Evolutionary conservation across 2,113 vertebrate species (phyloP).

Genomic region (Orycteropus afer): DNA sequence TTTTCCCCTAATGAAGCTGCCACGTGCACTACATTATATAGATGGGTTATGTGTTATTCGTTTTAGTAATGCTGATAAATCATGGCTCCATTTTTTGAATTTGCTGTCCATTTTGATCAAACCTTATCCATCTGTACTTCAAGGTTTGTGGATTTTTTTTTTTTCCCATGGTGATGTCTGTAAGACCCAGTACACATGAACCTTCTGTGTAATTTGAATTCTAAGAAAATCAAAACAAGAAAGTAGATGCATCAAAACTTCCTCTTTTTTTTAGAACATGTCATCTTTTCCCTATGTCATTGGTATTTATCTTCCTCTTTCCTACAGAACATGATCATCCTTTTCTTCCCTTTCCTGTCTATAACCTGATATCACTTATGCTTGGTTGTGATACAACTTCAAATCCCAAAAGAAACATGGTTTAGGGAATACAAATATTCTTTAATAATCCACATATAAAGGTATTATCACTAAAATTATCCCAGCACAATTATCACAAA

Average conservation of each 20-base stretch:
- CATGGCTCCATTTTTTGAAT: neutral
- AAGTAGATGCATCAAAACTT: conserved; percentile 32
- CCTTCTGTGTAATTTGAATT: conserved; percentile 56
- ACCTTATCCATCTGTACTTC: neutral
- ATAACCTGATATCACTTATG: neutral
- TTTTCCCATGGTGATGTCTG: neutral
- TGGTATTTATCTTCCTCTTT: conserved; percentile 67
- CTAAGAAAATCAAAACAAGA: conserved; percentile 70
- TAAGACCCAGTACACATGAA: neutral
- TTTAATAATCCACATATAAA: neutral
- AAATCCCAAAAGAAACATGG: neutral
- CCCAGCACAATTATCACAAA: neutral
- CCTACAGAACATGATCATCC: neutral
- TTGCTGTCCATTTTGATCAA: neutral
- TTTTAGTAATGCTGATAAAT: neutral
- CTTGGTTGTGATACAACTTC: neutral
- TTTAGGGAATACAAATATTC: neutral
- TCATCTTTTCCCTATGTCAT: neutral
- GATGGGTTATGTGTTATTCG: neutral
- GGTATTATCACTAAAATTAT: neutral
- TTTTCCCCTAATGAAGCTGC: neutral
- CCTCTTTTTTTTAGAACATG: conserved; percentile 37
- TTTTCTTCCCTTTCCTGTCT: neutral
- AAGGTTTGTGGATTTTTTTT: neutral
- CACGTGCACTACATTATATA: rapidly evolving